Evolutionary conservation across 2,888 invertebrate genomes (phyloP).

Genomic region (Omphaloscelis lunosa): DNA sequence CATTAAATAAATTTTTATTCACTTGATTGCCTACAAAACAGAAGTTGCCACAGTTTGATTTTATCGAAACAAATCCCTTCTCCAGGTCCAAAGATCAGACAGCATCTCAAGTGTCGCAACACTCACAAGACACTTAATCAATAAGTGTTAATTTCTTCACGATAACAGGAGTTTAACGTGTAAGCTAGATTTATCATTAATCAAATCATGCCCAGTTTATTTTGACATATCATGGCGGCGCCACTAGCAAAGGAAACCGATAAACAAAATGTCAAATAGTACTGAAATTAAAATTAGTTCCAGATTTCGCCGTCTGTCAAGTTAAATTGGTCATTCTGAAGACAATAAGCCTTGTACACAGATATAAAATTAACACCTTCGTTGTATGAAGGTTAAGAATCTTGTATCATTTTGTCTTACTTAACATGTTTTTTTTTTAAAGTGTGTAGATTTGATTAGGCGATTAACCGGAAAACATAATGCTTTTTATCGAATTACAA

Average conservation of each 20-base stretch:
- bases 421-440: slow-evolving; percentile 48
- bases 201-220: slow-evolving; percentile 63
- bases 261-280: not conserved
- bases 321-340: slow-evolving; percentile 44
- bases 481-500: slow-evolving; percentile 53
- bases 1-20: not conserved
- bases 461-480: slow-evolving; percentile 59
- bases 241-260: not conserved
- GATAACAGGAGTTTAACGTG: slow-evolving; percentile 59
- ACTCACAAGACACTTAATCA: slow-evolving; percentile 43
- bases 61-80: slow-evolving; percentile 9
- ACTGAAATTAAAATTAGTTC: not conserved
- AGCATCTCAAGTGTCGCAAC: slow-evolving; percentile 53
- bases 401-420: slow-evolving; percentile 44
- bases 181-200: slow-evolving; percentile 71
- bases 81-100: slow-evolving; percentile 31
- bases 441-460: slow-evolving; percentile 57
- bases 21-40: not conserved
- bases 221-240: slow-evolving; percentile 2
- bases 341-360: slow-evolving; percentile 75
- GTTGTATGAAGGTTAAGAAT: slow-evolving; percentile 57
- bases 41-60: slow-evolving; percentile 21
- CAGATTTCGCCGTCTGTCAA: not conserved
- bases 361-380: slow-evolving; percentile 84
- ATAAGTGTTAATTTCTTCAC: slow-evolving; percentile 64